Evolutionary conservation across 2,888 invertebrate species (phyloP), one percentile per base, ranked within the genome.

Genomic region (Scaptomyza caliginosa): DNA sequence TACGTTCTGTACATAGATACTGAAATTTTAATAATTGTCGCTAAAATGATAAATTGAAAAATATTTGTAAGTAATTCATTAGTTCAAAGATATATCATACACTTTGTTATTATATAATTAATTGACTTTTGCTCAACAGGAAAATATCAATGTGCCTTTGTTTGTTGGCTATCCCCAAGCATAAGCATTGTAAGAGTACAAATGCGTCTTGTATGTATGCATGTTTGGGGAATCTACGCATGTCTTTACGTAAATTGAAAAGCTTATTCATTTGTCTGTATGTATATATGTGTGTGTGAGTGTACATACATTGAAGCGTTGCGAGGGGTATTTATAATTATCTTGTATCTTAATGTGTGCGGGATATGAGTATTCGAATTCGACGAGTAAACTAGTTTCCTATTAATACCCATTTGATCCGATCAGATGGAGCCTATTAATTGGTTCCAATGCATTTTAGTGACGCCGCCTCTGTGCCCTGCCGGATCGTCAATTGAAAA

Each of bases 1-100:
- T 64, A 59, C 76, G 60, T 73, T 42, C 65, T 79, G 79, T 79
- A 85, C 69, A 80, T 80, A 80, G 57, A 56, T 73, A 32, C 13
- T 78, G 43, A 39, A 36, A 49, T 82, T 72, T 13, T 32, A 60
- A 50, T 59, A 49, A 57, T 79, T 82, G 67, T 58, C 34, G 51
- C 66, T 52, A 64, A 85, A 85, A 38, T 67, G 71, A 66, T 66
- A 85, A 74, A 57, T 42, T 51, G 46, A 57, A 67, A 52, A 16
- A 52, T 30, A 38, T 40, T 50, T 55, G 39, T 39, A 50, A 48
- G 43, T 55, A 52, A 56, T 32, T 13, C 2, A 13, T 4, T 30
- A 13, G 13, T 32, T 32, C 6, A 6, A n/a, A 30, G n/a, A 11
- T 30, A 2, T 13, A 17, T 16, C 19, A 10, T 8, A 26, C n/a